Evolutionary conservation across 2,888 invertebrate species (phyloP), one percentile per base, ranked within the genome.

Genomic region (Trissolcus brochymenae): DNA sequence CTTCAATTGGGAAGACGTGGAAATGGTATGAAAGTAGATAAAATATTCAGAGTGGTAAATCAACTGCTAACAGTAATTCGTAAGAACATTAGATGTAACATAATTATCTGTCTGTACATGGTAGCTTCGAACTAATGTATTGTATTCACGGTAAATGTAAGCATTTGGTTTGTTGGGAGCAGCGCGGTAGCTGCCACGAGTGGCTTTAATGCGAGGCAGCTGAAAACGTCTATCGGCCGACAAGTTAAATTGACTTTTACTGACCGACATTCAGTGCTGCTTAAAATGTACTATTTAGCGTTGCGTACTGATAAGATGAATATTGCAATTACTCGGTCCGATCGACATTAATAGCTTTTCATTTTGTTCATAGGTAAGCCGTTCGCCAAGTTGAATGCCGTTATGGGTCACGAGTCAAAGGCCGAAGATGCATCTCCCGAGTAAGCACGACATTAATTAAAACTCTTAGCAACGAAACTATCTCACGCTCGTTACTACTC

Each of bases 391-490:
- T 62, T 66, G 79, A 78, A 66, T 81, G 81, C 82, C 80, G 82
- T 81, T 82, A 81, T 75, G 81, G 81, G 82, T 82, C 82, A 79
- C 79, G 80, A 79, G 79, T 77, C 82, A 79, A 81, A 81, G 79
- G 81, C 79, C 82, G 80, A 80, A 80, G 83, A 85, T 85, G 84
- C 82, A 81, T 80, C 81, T 80, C 66, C 59, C 80, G 77, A 79
- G 81, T 79, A 75, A 80, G 81, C 82, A 81, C 80, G 81, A 81
- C 82, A 80, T 81, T 80, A 81, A 81, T 80, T 81, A 82, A 80
- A 80, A 80, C 81, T 82, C 80, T 82, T 82, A 81, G 79, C 77
- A 73, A 79, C 73, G 79, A 75, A 80, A 80, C 79, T 79, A 80
- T 82, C 82, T 81, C 82, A 80, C 80, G 81, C 80, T 81, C 80